Conservation (phyloP, 1,140 invertebrate species). For the Drosophila ananassae region DNA sequence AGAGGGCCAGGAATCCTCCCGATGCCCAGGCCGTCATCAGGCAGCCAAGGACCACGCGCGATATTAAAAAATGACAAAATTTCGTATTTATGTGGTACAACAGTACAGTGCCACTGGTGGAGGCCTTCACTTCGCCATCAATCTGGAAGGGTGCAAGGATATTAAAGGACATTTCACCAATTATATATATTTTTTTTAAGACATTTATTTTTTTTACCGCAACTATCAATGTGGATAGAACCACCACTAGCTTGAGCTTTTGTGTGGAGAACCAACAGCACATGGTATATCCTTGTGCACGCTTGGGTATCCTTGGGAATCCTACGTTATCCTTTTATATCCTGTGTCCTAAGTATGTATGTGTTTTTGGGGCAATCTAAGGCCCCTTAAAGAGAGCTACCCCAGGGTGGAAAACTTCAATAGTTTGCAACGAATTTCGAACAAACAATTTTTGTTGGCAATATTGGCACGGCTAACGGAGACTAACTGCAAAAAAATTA, state of each 20-base stretch:
- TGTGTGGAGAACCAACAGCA: constrained; percentile 21
- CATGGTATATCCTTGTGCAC: constrained; percentile 7
- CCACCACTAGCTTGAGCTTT: constrained; percentile 20
- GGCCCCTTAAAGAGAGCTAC: neutral
- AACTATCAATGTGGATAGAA: constrained; percentile 19
- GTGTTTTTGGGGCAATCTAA: neutral
- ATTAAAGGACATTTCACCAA: neutral
- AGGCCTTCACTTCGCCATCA: constrained; percentile 18
- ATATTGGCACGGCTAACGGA: neutral
- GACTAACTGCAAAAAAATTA: neutral
- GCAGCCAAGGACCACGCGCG: neutral
- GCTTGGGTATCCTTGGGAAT: constrained; percentile 1
- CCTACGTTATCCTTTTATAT: neutral
- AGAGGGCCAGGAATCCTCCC: neutral
- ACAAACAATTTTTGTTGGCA: neutral
- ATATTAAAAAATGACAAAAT: neutral
- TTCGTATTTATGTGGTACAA: constrained; percentile 9
- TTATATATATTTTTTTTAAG: neutral
- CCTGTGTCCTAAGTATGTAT: neutral
- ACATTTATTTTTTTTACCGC: constrained; percentile 2
- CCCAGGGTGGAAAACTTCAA: neutral
- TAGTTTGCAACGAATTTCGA: neutral
- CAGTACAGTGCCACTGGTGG: constrained; percentile 16
- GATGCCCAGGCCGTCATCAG: neutral
- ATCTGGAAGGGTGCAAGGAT: constrained; percentile 2